These are phyloP conservation scores for Oceanites oceanicus DNA, from an alignment of 2,113 vertebrate species.

Conservation along the genomic window DNA sequence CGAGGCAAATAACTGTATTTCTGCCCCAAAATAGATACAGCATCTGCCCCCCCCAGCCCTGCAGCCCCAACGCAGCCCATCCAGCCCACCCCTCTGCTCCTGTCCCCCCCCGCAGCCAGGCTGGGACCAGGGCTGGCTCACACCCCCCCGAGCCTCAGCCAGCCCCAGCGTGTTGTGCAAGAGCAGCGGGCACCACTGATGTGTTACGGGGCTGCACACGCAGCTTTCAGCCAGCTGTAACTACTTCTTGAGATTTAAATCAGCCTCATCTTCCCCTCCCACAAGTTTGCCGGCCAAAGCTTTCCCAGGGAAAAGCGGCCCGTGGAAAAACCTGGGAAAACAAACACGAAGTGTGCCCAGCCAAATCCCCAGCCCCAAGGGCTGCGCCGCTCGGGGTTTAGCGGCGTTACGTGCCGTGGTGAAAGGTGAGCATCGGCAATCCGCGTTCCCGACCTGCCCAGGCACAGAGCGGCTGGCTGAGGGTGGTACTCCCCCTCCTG, in stretches of 20 bases:
- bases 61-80: rapidly evolving
- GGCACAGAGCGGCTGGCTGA: not conserved
- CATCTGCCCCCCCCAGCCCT: not conserved
- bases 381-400: not conserved
- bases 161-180: not conserved
- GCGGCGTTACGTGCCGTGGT: rapidly evolving
- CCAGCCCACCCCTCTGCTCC: not conserved
- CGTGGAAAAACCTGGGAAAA: not conserved
- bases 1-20: not conserved
- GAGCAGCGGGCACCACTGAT: not conserved
- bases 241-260: not conserved
- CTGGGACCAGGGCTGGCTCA: not conserved
- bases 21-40: not conserved
- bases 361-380: not conserved
- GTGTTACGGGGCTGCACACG: not conserved
- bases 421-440: not conserved
- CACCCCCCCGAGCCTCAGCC: not conserved
- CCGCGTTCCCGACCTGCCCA: not conserved
- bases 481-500: not conserved
- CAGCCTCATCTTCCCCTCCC: not conserved
- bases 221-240: slow-evolving; percentile 22
- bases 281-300: not conserved
- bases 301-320: not conserved
- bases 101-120: not conserved
- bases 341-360: not conserved